Conservation (phyloP, 2,888 invertebrate genomes). For the Dromius quadrimaculatus region DNA sequence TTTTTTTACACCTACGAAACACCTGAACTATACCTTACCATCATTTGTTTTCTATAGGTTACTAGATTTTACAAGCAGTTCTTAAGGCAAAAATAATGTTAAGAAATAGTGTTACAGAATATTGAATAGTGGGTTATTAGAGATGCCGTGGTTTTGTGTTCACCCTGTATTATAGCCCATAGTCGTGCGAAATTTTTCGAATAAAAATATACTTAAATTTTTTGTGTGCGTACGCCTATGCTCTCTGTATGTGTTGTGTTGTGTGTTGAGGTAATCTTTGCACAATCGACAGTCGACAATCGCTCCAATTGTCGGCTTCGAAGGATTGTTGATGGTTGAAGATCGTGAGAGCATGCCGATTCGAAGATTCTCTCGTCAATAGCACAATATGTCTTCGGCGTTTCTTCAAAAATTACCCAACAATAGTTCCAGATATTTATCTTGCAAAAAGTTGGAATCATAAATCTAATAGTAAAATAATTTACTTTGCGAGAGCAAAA, state of each 20-base stretch:
- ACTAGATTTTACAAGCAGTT: not conserved
- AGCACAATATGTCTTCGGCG: slow-evolving; percentile 28
- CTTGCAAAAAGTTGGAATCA: not conserved
- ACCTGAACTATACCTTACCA: slow-evolving; percentile 60
- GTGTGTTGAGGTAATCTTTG: slow-evolving; percentile 46
- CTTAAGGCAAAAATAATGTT: not conserved
- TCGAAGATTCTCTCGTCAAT: slow-evolving; percentile 36
- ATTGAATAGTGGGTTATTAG: slow-evolving; percentile 36
- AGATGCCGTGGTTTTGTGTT: slow-evolving; percentile 23
- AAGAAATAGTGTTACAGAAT: slow-evolving; percentile 10
- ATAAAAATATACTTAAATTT: too few species aligned
- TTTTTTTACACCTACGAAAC: slow-evolving; percentile 64
- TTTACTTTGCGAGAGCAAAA: too few species aligned
- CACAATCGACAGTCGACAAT: slow-evolving; percentile 41
- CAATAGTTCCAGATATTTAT: slow-evolving; percentile 10
- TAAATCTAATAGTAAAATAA: too few species aligned
- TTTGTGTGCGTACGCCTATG: not conserved
- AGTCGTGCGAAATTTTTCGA: too few species aligned
- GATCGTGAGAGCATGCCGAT: slow-evolving; percentile 44
- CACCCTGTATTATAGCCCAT: too few species aligned
- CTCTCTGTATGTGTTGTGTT: slow-evolving; percentile 4
- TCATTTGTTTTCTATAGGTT: slow-evolving; percentile 56
- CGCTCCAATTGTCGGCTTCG: slow-evolving; percentile 35
- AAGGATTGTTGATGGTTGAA: slow-evolving; percentile 15
- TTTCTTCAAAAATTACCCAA: slow-evolving; percentile 28